Evolutionary conservation across 2,113 vertebrate genomes (phyloP), one percentile per base, ranked within the genome.

Genomic region (Toxotes jaculatrix): DNA sequence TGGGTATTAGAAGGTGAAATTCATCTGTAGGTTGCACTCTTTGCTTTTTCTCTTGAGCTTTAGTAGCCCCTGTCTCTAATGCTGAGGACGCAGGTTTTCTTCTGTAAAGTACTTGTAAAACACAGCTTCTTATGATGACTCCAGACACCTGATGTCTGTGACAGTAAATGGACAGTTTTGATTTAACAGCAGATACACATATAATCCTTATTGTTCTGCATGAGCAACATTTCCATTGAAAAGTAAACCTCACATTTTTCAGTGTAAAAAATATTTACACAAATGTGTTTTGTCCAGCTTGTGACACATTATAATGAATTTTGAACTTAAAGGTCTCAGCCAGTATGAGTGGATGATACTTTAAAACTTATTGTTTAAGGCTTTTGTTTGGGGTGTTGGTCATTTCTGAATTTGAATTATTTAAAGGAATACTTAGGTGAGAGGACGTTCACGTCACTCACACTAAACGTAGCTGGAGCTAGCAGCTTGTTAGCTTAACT

Each of bases 261-360:
- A 12, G 47, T 45, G 10, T 43, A 16, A 14, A 8, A 14, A 49
- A 11, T 57, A n/a, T 65, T 60, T 23, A 47, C 27, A 42, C 9
- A 27, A 53, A 62, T 69, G 71, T 69, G 57, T 55, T 43, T 34
- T 47, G 21, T 70, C 65, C 17, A 42, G 43, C 45, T 9, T 27
- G 5, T 0, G 45, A 32, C 55, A 61, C 14, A 14, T 45, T 1
- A 19, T 43, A 59, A 75, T 74, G 55, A 61, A 7, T 34, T 69
- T 38, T 14, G 14, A 75, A 56, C 63, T 31, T 14, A 64, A 16
- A 55, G 16, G 19, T 16, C 16, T 66, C 5, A n/a, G 16, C 12
- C 21, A 7, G 45, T 13, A 53, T 43, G 7, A 43, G 16, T 16
- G 40, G 59, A 63, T 17, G 36, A 49, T 19, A 27, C 34, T 40